Evolutionary conservation across 2,888 invertebrate genomes (phyloP), one percentile per base, ranked within the genome.

Genomic region (Epinotia ramella): DNA sequence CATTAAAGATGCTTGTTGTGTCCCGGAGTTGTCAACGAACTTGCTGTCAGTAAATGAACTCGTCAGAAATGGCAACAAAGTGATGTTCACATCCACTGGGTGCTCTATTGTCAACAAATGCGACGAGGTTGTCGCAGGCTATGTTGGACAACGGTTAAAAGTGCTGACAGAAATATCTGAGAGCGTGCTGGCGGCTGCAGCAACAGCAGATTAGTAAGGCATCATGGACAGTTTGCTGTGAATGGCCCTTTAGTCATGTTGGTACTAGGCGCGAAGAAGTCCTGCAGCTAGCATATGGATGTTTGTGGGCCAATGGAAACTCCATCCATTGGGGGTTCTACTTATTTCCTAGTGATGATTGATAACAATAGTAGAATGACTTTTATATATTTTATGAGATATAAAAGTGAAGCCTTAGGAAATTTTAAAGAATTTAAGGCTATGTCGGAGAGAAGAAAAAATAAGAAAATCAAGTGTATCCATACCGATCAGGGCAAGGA

Each of bases 201-300:
- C 11, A 44, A 44, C 7, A 11, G 44, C 3, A n/a, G n/a, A n/a
- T n/a, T n/a, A 40, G 40, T 40, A 40, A 40, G 6, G 40, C 40
- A 40, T 40, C 40, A n/a, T 78, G 78, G 63, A 53, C 28, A 24
- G 73, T 63, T 53, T 78, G 77, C 67, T 79, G 77, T 53, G 77
- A 79, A 24, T 76, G 69, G 28, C 66, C 66, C 72, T 72, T 74
- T 63, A 6, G 60, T 62, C 16, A 56, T 71, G 7, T 70, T 66
- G 63, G 62, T 71, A 18, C 49, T 63, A 67, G 73, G n/a, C 63
- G 24, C 67, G 62, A 44, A 67, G 71, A n/a, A 9, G 16, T 33
- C 13, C 18, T 71, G 46, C 63, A 68, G 12, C 56, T 20, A 7
- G 53, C 53, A 59, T 73, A 73, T 28, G 28, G 73, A 77, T 60